phyloP scores from a whole-genome alignment of 53 echinoderm and acorn worm species.

The Mesocentrotus franciscanus region DNA sequence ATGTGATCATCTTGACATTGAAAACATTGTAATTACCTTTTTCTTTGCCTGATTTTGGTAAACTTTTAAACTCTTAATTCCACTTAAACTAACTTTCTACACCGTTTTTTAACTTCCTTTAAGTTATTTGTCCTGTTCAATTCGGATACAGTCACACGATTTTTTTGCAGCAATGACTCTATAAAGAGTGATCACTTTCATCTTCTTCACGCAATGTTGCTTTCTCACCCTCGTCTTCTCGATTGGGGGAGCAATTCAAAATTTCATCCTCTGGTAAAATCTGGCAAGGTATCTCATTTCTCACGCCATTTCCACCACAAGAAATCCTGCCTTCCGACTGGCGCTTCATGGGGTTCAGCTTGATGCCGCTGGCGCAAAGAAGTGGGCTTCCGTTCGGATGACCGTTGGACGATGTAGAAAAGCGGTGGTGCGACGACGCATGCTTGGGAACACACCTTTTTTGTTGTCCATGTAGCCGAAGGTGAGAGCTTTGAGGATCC shows the following conservation, averaged over 20 bases:
- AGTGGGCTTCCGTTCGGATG: slow-evolving; percentile 44
- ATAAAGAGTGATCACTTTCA: slow-evolving; percentile 35
- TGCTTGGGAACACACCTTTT: slow-evolving; percentile 58
- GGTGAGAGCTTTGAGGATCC: slow-evolving; percentile 29
- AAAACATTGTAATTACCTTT: too few species aligned
- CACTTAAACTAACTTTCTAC: neutral
- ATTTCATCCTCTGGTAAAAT: slow-evolving; percentile 31
- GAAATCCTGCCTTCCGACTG: neutral
- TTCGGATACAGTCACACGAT: neutral
- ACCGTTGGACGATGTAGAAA: slow-evolving; percentile 63
- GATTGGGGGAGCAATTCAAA: neutral
- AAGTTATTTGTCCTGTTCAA: neutral
- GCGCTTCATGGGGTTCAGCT: slow-evolving; percentile 13
- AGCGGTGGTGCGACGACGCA: slow-evolving; percentile 41
- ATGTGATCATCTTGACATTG: too few species aligned
- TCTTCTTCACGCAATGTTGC: slow-evolving; percentile 32
- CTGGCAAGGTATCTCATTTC: slow-evolving; percentile 40
- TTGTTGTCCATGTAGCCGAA: slow-evolving; percentile 42
- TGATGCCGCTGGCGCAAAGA: slow-evolving; percentile 3
- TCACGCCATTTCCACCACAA: slow-evolving; percentile 12
- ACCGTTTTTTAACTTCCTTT: neutral
- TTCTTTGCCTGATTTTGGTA: neutral
- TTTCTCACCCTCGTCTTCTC: neutral
- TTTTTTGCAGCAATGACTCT: too few species aligned
- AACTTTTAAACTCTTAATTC: neutral